phyloP scores from a whole-genome alignment of 1,140 invertebrate genomes.

The Sinella curviseta region DNA sequence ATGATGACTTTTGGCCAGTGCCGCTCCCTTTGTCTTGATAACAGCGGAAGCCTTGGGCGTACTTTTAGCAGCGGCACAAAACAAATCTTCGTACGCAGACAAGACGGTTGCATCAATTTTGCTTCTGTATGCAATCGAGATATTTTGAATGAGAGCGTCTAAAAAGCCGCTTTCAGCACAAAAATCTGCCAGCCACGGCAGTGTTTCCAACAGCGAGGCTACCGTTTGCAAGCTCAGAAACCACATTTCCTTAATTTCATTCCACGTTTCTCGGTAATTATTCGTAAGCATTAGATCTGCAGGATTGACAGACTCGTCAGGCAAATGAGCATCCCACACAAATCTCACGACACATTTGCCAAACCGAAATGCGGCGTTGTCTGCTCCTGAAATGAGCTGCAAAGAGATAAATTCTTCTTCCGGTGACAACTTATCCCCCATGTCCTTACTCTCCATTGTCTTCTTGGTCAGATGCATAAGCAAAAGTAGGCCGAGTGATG shows the following conservation, averaged over 20 bases:
- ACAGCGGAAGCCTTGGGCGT: slow-evolving; percentile 65
- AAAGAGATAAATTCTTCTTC: slow-evolving; percentile 59
- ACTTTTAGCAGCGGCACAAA: slow-evolving; percentile 78
- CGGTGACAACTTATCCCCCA: slow-evolving; percentile 82
- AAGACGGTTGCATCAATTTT: slow-evolving; percentile 78
- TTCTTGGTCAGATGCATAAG: slow-evolving; percentile 75
- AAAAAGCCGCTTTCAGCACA: slow-evolving; percentile 89
- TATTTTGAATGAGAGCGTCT: slow-evolving; percentile 76
- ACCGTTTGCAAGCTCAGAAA: slow-evolving; percentile 91
- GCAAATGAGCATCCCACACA: slow-evolving; percentile 86
- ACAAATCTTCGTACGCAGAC: slow-evolving; percentile 84
- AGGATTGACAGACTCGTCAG: slow-evolving; percentile 79
- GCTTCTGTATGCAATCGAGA: slow-evolving; percentile 77
- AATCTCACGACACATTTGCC: slow-evolving; percentile 84
- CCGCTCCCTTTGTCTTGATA: slow-evolving; percentile 76
- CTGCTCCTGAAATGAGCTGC: slow-evolving; percentile 41
- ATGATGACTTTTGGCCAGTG: slow-evolving; percentile 46
- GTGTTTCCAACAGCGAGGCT: slow-evolving; percentile 71
- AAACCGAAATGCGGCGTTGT: slow-evolving; percentile 62
- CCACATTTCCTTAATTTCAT: slow-evolving; percentile 86
- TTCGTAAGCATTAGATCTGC: slow-evolving; percentile 74
- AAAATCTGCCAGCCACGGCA: slow-evolving; percentile 88
- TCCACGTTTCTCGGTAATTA: slow-evolving; percentile 82
- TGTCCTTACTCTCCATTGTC: slow-evolving; percentile 57
- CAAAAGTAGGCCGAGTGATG: slow-evolving; percentile 76